Base-by-base conservation (phyloP, 1,140 invertebrate genomes). In the Patella vulgata region DNA sequence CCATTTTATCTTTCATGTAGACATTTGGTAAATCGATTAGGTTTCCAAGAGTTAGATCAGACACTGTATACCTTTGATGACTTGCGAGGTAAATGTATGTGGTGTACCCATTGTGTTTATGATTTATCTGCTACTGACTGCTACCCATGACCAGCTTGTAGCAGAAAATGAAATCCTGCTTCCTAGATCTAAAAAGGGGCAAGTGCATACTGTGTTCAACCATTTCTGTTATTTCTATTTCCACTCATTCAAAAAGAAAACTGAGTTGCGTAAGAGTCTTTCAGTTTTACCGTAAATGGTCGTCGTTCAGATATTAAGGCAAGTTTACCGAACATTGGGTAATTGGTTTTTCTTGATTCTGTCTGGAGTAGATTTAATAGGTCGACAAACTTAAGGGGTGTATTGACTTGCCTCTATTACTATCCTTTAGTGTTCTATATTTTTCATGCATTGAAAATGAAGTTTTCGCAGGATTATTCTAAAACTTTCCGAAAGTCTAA, bases 401-500 rank as follows among this genome's bases (percentile, higher is more conserved):
- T n/a, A n/a, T 25, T 17, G 9, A 9, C n/a, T 27, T 17, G 6
- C 8, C 14, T 17, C 42, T 44, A 25, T 56, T 42, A 14, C 30
- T 31, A 25, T 48, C 28, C 48, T 19, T 11, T 31, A 25, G 1
- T 31, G 42, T 48, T 48, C 23, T 2, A 39, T 19, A 28, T 51
- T n/a, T 58, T 31, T 61, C 46, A 28, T 36, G 21, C 44, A 31
- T 25, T 9, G 48, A 5, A 27, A 25, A 58, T 21, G 56, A 9
- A 58, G 43, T 14, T 53, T 58, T 47, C 12, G 27, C 11, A 47
- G 12, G 11, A 47, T 12, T 17, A 9, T 12, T 40, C 33, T 25
- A 19, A 58, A 50, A 23, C n/a, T 58, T 31, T 46, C 27, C 25
- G 23, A 47, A 50, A 42, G n/a, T 58, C 56, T 28, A 58, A 33